Conservation (phyloP, 2,113 vertebrate species). For the Scalopus aquaticus region DNA sequence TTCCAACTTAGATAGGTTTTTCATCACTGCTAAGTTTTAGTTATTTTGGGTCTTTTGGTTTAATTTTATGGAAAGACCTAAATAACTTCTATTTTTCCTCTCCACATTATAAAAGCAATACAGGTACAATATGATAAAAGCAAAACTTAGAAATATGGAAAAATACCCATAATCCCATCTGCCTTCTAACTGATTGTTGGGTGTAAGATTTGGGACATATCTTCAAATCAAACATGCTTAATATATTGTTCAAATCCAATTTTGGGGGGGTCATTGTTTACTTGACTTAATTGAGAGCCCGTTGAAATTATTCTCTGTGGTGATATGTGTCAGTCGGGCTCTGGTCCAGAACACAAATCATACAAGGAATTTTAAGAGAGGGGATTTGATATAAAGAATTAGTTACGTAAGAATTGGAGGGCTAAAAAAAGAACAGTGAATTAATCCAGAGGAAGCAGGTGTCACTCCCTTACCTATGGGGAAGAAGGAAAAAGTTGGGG, state of each 20-base stretch:
- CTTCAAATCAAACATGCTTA: not conserved
- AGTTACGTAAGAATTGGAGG: not conserved
- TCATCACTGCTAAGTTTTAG: not conserved
- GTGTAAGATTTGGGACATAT: not conserved
- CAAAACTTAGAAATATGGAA: conserved; percentile 8
- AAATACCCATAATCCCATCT: not conserved
- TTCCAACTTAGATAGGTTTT: not conserved
- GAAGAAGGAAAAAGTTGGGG: not conserved
- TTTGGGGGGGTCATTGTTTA: not conserved
- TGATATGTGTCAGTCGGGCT: not conserved
- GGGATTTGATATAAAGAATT: not conserved
- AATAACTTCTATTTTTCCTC: not conserved
- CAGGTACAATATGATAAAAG: not conserved
- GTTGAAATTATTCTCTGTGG: not conserved
- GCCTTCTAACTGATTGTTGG: not conserved
- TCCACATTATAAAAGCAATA: not conserved
- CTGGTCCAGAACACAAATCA: not conserved
- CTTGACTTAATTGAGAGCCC: not conserved
- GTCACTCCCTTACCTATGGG: not conserved
- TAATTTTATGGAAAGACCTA: not conserved
- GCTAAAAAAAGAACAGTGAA: not conserved
- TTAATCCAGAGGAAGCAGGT: not conserved
- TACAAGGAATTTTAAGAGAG: not conserved
- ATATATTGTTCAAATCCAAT: not conserved
- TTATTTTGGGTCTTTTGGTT: conserved; percentile 18